These are phyloP conservation scores for Macrotrachela quadricornifera DNA, from an alignment of 1,140 invertebrate species.

Conservation along the genomic window DNA sequence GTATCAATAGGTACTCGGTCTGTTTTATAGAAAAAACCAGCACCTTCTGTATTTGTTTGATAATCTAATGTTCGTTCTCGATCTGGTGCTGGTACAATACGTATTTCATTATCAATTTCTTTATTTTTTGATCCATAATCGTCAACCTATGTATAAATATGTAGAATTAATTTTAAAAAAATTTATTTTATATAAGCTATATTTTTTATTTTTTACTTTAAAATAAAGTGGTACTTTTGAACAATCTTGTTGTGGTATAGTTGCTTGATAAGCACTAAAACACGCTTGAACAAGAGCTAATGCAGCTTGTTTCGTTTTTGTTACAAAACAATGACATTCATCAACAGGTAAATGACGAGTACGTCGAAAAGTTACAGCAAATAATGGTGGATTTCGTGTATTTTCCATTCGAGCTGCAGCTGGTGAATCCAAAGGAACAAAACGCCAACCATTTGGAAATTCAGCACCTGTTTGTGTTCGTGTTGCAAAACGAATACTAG, in stretches of 20 bases:
- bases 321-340: constrained; percentile 96
- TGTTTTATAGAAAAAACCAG: neutral
- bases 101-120: neutral
- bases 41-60: neutral
- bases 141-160: neutral
- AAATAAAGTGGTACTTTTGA: neutral
- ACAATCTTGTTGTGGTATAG: neutral
- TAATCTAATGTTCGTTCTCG: neutral
- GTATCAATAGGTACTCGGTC: neutral
- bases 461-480: constrained; percentile 46
- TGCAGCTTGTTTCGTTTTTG: constrained; percentile 38
- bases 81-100: neutral
- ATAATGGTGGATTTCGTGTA: constrained; percentile 66
- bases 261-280: constrained; percentile 14
- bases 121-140: neutral
- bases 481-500: constrained; percentile 24
- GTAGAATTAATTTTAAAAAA: too few relatives aligned
- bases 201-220: too few relatives aligned
- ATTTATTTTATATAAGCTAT: too few relatives aligned
- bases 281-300: constrained; percentile 21
- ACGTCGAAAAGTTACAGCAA: constrained; percentile 76
- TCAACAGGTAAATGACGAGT: constrained; percentile 59
- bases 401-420: constrained; percentile 21
- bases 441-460: constrained; percentile 37
- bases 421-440: constrained; percentile 81